Evolutionary conservation across 1,140 invertebrate genomes (phyloP), one percentile per base, ranked within the genome.

Genomic region (Neoseiulus cucumeris): DNA sequence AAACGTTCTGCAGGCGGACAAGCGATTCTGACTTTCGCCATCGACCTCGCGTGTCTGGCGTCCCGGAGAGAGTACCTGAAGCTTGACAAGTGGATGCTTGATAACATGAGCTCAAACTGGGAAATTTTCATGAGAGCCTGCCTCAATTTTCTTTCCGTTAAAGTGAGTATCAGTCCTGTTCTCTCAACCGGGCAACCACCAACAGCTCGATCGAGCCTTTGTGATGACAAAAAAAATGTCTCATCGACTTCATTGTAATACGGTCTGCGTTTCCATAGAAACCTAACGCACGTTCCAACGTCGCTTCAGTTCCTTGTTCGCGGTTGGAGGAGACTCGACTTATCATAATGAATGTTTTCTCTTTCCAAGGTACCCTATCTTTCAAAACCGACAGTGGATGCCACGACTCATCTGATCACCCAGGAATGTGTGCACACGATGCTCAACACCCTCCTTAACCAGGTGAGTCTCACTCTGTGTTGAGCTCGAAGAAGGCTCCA

Each of bases 51-150:
- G 0, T 98, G 93, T 76, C 77, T 98, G 44, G 94, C 95, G 0
- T 96, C 94, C 0, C 77, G 94, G 66, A 78, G 95, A 65, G 95
- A 97, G 76, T 98, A 97, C 76, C 78, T 98, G 0, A 98, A 98
- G 75, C 76, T 98, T 7, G 95, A 98, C 74, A 98, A 98, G 75
- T 98, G 95, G 93, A 76, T 98, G 0, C 85, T 85, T 1, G 95
- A 98, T 74, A 98, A 98, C 78, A 92, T 98, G 47, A 79, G 87
- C 69, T 92, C 97, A 73, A 90, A 96, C 75, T 90, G 91, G 18
- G 90, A 93, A 73, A 78, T 80, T 18, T 93, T 93, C 73, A 83
- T 93, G 7, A 80, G 83, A 0, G 86, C 86, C 1, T 86, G 87
- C 75, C 81, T 92, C 0, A 89, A 89, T 72, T 92, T 91, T 72